Evolutionary conservation across 2,797 vertebrate species (phyloP).

Genomic region (Coilia nasus): DNA sequence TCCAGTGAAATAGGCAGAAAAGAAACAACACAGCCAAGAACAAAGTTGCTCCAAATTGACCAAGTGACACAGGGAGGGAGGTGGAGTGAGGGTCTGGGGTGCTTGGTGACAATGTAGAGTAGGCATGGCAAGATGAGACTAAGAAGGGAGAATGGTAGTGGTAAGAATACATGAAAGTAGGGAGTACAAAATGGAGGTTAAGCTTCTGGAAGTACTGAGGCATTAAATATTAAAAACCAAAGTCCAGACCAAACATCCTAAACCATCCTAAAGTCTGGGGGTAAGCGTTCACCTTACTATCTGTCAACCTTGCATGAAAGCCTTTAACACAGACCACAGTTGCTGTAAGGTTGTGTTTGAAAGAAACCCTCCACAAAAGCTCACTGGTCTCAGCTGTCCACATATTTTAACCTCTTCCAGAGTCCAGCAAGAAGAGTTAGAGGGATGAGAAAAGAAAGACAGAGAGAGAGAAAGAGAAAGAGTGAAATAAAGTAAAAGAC

Average conservation of each 20-base stretch:
- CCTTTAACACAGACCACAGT: background rate
- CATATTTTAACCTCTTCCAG: background rate
- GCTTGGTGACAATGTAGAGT: background rate
- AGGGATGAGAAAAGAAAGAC: background rate
- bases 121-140: background rate
- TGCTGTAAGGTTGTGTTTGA: background rate
- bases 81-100: background rate
- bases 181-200: background rate
- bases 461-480: background rate
- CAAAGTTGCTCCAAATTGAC: background rate
- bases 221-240: conserved; percentile 1
- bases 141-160: background rate
- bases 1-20: no score
- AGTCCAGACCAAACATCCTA: background rate
- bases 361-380: background rate
- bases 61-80: background rate
- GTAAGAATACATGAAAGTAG: background rate
- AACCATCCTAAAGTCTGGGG: background rate
- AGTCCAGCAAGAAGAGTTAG: background rate
- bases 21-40: background rate
- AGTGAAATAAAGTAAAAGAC: background rate
- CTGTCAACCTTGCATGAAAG: background rate
- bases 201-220: conserved; percentile 4
- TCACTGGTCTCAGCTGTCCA: background rate
- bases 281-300: background rate